These are phyloP conservation scores for Selene dorsalis DNA, from an alignment of 2,797 vertebrate genomes.

Conservation along the genomic window DNA sequence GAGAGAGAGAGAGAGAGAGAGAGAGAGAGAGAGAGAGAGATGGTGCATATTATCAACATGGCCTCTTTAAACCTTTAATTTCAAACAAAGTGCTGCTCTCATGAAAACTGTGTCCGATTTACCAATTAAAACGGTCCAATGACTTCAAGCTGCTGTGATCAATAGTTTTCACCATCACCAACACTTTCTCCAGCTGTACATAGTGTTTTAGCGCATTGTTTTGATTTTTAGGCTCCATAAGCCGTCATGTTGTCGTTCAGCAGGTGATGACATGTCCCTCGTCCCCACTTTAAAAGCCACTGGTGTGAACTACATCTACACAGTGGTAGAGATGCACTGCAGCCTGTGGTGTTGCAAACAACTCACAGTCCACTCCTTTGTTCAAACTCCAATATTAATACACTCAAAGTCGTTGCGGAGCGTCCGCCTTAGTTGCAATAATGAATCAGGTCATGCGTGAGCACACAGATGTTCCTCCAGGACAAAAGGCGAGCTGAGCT, in stretches of 20 bases:
- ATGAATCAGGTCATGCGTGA: slow-evolving; percentile 11
- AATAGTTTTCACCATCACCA: neutral
- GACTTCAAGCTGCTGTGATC: neutral
- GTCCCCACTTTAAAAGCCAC: too few relatives aligned
- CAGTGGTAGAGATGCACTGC: neutral
- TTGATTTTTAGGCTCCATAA: neutral
- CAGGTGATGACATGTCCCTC: neutral
- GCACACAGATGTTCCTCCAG: slow-evolving; percentile 20
- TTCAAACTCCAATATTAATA: neutral
- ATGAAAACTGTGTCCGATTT: too few relatives aligned
- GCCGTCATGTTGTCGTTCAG: neutral
- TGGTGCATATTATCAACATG: slow-evolving; percentile 1
- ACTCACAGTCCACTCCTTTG: neutral
- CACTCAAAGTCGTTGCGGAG: neutral
- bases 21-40: neutral
- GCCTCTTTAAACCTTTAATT: slow-evolving; percentile 10
- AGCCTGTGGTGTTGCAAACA: neutral
- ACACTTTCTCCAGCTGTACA: neutral
- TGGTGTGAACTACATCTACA: neutral
- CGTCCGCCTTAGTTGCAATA: neutral
- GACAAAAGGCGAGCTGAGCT: neutral
- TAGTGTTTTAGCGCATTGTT: neutral
- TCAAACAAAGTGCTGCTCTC: neutral
- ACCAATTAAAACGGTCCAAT: too few relatives aligned
- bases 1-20: too few relatives aligned